phyloP scores from a whole-genome alignment of 2,888 invertebrate species.

The Chymomyza procnemis region DNA sequence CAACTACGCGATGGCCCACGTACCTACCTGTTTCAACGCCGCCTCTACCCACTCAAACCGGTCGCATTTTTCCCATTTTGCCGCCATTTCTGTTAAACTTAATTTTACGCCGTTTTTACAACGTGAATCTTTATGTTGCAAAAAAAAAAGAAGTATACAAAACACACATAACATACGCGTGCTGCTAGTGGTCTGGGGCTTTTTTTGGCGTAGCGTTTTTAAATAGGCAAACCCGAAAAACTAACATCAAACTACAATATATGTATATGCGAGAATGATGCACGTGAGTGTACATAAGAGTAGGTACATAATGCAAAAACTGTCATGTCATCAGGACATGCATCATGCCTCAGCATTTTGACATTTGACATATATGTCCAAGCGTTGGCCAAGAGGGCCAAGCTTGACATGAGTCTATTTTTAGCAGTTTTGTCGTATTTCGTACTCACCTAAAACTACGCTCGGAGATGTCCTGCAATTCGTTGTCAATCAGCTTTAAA shows the following conservation, averaged over 20 bases:
- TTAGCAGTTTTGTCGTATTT: neutral
- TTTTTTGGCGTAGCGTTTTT: neutral
- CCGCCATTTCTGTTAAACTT: constrained; percentile 56
- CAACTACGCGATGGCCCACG: constrained; percentile 35
- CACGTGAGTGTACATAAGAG: constrained; percentile 10
- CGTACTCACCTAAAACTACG: constrained; percentile 87
- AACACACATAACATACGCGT: constrained; percentile 23
- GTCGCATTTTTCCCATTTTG: constrained; percentile 10
- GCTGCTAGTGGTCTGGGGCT: neutral
- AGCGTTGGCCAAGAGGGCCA: neutral
- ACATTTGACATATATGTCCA: neutral
- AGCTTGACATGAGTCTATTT: neutral
- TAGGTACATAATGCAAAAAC: constrained; percentile 30
- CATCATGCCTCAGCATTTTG: constrained; percentile 51
- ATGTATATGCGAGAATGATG: neutral
- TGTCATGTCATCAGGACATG: constrained; percentile 57
- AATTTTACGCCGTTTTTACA: constrained; percentile 71
- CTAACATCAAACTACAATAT: neutral
- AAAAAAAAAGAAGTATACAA: constrained; percentile 42
- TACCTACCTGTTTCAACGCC: constrained; percentile 21
- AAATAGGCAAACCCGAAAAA: constrained; percentile 16
- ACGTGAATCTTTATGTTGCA: constrained; percentile 65
- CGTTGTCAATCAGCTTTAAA: constrained; percentile 89
- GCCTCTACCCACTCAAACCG: neutral
- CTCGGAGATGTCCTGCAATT: constrained; percentile 87